Evolutionary conservation across 53 echinoderm and acorn worm species (phyloP).

Genomic region (Echinometra lucunter): DNA sequence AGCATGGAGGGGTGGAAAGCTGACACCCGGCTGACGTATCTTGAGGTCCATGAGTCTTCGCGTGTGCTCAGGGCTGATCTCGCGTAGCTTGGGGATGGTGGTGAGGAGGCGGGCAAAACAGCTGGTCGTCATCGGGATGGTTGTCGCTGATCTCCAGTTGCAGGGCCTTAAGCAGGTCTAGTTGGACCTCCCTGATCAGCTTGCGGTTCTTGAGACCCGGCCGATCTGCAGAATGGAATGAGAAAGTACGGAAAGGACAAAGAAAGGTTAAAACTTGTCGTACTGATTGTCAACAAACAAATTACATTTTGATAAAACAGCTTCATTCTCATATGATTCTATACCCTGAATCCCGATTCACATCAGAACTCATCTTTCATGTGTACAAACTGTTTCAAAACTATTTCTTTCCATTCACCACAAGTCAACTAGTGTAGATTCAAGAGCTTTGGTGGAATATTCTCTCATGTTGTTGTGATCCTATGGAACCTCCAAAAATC

Average conservation of each 20-base stretch:
- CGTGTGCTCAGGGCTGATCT: constrained; percentile 97
- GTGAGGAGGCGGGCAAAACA: constrained; percentile 91
- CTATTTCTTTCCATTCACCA: too few species aligned
- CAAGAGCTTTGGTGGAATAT: too few species aligned
- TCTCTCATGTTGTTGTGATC: too few species aligned
- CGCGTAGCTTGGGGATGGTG: constrained; percentile 96
- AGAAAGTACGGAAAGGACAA: not conserved
- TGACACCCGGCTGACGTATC: constrained; percentile 86
- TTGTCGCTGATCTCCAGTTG: constrained; percentile 86
- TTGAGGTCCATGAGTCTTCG: constrained; percentile 95
- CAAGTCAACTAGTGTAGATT: too few species aligned
- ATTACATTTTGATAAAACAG: not conserved
- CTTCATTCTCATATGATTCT: too few species aligned
- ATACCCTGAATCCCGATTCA: too few species aligned
- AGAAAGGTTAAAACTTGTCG: not conserved
- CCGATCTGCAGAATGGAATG: constrained; percentile 76
- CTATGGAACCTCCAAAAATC: too few species aligned
- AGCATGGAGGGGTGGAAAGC: constrained; percentile 93
- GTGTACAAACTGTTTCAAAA: not conserved
- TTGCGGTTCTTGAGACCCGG: constrained; percentile 92
- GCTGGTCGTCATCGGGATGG: constrained; percentile 89
- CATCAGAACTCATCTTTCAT: not conserved
- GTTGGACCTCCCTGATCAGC: constrained; percentile 82
- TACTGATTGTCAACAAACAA: not conserved
- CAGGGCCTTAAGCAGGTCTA: constrained; percentile 88